Percentiles rank a stretch among this genome's conserved stretches.
Conservation (phyloP, 2,113 vertebrate genomes). For the Bubo scandiacus region DNA sequence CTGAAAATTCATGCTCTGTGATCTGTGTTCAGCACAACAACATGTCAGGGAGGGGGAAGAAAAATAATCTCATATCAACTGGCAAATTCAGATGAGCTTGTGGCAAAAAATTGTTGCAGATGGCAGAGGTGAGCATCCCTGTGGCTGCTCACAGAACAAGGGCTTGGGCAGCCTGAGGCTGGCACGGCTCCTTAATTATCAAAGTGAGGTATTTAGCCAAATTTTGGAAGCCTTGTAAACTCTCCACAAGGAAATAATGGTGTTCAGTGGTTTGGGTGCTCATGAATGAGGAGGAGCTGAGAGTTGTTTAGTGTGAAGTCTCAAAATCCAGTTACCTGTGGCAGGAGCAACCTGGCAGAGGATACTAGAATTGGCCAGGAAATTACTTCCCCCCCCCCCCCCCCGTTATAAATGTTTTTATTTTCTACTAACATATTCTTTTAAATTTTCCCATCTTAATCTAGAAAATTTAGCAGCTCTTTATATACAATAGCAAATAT, state of each 20-base stretch:
- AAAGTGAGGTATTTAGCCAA: fast-evolving
- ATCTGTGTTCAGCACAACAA: background rate
- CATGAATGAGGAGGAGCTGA: background rate
- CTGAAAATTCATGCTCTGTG: background rate
- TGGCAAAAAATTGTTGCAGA: background rate
- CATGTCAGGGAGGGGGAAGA: fast-evolving
- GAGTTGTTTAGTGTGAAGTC: background rate
- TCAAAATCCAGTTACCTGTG: background rate
- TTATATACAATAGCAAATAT: background rate
- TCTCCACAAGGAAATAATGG: fast-evolving
- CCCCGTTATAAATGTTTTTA: background rate
- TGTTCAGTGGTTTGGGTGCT: background rate
- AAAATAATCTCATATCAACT: fast-evolving
- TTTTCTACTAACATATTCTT: background rate
- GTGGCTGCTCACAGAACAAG: fast-evolving
- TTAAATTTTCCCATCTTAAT: background rate
- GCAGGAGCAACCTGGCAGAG: background rate
- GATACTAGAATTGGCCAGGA: background rate
- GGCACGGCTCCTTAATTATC: fast-evolving
- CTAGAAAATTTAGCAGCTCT: background rate
- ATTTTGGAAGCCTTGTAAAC: no score
- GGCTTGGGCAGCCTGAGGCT: background rate
- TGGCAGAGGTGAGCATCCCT: fast-evolving
- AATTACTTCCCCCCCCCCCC: no score
- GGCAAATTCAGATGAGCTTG: background rate